These are phyloP conservation scores for Phortica magna DNA, from an alignment of 2,888 invertebrate genomes.

Conservation along the genomic window DNA sequence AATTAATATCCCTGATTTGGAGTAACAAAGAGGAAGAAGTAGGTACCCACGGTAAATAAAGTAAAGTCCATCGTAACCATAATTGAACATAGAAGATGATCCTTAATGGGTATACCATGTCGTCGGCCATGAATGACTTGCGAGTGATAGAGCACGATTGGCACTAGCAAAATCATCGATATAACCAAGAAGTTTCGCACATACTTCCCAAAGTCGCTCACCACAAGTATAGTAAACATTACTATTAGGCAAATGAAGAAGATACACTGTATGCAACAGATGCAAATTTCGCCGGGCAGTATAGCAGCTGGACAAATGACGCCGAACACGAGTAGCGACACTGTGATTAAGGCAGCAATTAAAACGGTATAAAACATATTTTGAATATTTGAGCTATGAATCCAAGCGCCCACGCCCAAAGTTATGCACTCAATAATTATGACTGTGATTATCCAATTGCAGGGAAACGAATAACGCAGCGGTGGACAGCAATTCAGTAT, in stretches of 20 bases:
- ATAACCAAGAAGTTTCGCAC: neutral
- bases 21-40: neutral
- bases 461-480: neutral
- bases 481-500: neutral
- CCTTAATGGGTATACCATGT: constrained; percentile 31
- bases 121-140: constrained; percentile 47
- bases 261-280: constrained; percentile 27
- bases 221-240: constrained; percentile 39
- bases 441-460: neutral
- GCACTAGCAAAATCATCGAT: neutral
- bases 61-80: constrained; percentile 39
- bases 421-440: neutral
- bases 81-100: constrained; percentile 36
- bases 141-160: constrained; percentile 42
- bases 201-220: neutral
- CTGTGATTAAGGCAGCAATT: neutral
- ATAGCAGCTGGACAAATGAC: constrained; percentile 37
- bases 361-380: neutral
- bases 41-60: neutral
- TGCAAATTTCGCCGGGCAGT: constrained; percentile 47
- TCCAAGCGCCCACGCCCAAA: neutral
- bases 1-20: neutral
- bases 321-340: constrained; percentile 37
- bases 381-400: neutral
- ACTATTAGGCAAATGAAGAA: constrained; percentile 25